Conservation (phyloP, 2,113 vertebrate species). For the Oreochromis spilurus region DNA sequence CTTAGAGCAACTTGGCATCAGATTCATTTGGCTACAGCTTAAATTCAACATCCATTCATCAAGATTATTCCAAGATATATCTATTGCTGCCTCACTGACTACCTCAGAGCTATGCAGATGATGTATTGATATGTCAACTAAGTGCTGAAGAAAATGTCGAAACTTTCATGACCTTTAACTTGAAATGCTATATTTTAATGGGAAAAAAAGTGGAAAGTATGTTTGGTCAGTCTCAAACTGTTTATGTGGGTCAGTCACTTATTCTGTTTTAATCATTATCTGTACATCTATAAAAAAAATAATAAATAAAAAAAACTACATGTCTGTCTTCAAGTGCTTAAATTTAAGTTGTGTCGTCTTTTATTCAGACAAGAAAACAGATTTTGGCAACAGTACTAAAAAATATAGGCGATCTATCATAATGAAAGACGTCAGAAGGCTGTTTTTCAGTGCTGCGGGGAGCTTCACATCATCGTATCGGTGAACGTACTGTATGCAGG, state of each 20-base stretch:
- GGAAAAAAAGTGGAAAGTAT: background rate
- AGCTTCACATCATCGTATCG: background rate
- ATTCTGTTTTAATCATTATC: slow-evolving; percentile 8
- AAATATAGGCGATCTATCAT: background rate
- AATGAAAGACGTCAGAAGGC: background rate
- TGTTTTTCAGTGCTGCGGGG: background rate
- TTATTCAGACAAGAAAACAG: background rate
- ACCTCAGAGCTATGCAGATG: background rate
- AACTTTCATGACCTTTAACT: background rate
- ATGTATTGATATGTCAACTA: background rate
- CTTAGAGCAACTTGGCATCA: background rate
- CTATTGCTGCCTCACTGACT: background rate
- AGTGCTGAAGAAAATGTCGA: background rate
- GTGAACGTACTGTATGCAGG: background rate
- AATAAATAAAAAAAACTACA: background rate
- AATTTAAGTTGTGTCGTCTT: background rate
- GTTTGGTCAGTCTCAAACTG: background rate
- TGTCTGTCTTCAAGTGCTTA: slow-evolving; percentile 8
- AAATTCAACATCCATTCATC: background rate
- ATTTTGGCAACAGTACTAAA: slow-evolving; percentile 14
- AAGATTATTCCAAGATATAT: background rate
- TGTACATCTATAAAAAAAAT: background rate
- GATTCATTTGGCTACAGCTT: background rate
- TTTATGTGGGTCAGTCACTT: background rate
- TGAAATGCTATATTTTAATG: slow-evolving; percentile 26